Evolutionary conservation across 2,888 invertebrate genomes (phyloP).

Genomic region (Isoperla grammatica): DNA sequence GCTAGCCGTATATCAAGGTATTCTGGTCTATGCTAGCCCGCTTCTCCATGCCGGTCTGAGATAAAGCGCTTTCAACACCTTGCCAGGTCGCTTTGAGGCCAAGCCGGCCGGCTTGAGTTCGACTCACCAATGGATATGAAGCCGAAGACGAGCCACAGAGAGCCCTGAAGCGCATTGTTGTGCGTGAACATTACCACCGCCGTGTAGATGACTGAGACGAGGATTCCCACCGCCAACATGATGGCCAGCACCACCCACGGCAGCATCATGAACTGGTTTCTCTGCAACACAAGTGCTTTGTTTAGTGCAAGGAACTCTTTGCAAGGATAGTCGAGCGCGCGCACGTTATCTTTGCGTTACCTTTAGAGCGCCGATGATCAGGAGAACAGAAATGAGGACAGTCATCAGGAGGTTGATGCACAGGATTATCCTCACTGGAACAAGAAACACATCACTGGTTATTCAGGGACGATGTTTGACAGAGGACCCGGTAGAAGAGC

Average conservation of each 20-base stretch:
- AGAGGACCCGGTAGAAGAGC: neutral
- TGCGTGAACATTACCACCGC: slow-evolving; percentile 67
- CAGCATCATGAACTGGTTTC: slow-evolving; percentile 74
- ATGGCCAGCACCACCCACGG: slow-evolving; percentile 80
- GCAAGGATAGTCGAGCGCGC: too few relatives aligned
- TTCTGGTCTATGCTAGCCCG: too few relatives aligned
- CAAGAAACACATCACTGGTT: slow-evolving; percentile 22
- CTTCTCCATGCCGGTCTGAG: too few relatives aligned
- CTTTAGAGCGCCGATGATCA: slow-evolving; percentile 68
- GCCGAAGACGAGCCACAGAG: slow-evolving; percentile 57
- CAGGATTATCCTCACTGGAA: slow-evolving; percentile 70
- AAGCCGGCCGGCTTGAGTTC: too few relatives aligned
- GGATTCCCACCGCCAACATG: slow-evolving; percentile 68
- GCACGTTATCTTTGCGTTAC: too few relatives aligned
- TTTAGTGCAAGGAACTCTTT: slow-evolving; percentile 25
- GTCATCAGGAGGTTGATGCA: slow-evolving; percentile 77
- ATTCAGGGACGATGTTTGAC: neutral
- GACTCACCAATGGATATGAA: slow-evolving; percentile 55
- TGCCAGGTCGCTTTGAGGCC: too few relatives aligned
- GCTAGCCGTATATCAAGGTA: too few relatives aligned
- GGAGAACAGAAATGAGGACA: slow-evolving; percentile 68
- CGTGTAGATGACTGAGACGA: slow-evolving; percentile 75
- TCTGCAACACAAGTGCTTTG: slow-evolving; percentile 48
- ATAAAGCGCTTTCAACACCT: too few relatives aligned
- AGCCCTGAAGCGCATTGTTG: slow-evolving; percentile 50